Percentiles rank a stretch among this genome's conserved stretches.
Evolutionary conservation across 2,888 invertebrate genomes (phyloP).

Genomic region (Erannis defoliaria): DNA sequence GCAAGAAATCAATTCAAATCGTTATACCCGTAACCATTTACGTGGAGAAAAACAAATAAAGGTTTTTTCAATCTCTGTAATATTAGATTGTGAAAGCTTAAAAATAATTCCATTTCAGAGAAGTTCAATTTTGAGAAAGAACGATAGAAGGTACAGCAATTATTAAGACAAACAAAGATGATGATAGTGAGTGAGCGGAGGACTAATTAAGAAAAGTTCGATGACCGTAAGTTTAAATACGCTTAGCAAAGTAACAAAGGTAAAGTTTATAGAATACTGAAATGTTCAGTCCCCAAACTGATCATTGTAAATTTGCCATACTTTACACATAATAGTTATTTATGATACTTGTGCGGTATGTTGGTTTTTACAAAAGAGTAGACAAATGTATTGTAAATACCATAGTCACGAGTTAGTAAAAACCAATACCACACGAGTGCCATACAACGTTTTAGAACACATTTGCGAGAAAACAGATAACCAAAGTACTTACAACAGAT

Average conservation of each 20-base stretch:
- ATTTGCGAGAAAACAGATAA: no score
- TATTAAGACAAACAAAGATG: constrained; percentile 16
- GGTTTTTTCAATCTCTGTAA: neutral
- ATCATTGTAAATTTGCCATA: no score
- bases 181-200: neutral
- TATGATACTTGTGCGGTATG: no score
- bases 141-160: constrained; percentile 12
- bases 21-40: neutral
- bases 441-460: no score
- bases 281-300: neutral
- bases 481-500: no score
- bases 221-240: neutral
- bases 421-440: no score
- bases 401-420: no score
- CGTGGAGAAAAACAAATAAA: neutral
- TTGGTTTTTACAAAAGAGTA: no score
- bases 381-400: no score
- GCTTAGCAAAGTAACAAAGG: neutral
- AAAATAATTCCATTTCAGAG: neutral
- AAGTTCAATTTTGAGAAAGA: constrained; percentile 6
- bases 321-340: no score
- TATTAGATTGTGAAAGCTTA: neutral
- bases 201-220: constrained; percentile 7
- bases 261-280: neutral
- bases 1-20: neutral